Evolutionary conservation across 2,113 vertebrate genomes (phyloP), one percentile per base, ranked within the genome.

Genomic region (Bostrychus sinensis): DNA sequence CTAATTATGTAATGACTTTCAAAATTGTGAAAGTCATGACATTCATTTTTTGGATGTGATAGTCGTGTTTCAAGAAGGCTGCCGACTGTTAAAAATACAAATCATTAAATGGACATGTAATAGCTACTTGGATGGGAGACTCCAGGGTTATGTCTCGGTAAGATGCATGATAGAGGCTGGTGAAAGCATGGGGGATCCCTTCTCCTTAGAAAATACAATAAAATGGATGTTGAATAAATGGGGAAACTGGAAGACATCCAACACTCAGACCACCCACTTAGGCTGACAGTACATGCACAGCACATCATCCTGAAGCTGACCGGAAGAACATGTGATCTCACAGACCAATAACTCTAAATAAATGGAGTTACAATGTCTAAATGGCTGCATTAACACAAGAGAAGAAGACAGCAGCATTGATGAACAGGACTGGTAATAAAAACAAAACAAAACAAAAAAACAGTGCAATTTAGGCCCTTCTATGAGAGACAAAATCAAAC

Each of bases 221-320:
- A 25, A 48, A 17, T 54, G 10, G 34, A 38, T 50, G 56, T 46
- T 62, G 61, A 50, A 54, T 43, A 70, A 69, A 70, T 70, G 71
- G 58, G 59, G 54, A 51, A 74, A 50, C 70, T 81, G 78, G 70
- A 77, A 14, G 42, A 60, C 62, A 51, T 71, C 74, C 79, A 78
- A 53, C 38, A 70, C 65, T 43, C 66, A 61, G 80, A 74, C 79
- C 66, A 71, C 70, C 67, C 70, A 65, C 73, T 38, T 28, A 57
- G 72, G 41, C 56, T 0, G 25, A 57, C 62, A 50, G 39, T 45
- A 54, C 38, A 56, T 25, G 13, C 38, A 45, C 7, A 4, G 58
- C 46, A 43, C 57, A 51, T 48, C 51, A 23, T 72, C 14, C 55
- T n/a, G 34, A 1, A 8, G 36, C 32, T 36, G 25, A 20, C 7